Conservation (phyloP, 2,113 vertebrate species). For the Parus major region DNA sequence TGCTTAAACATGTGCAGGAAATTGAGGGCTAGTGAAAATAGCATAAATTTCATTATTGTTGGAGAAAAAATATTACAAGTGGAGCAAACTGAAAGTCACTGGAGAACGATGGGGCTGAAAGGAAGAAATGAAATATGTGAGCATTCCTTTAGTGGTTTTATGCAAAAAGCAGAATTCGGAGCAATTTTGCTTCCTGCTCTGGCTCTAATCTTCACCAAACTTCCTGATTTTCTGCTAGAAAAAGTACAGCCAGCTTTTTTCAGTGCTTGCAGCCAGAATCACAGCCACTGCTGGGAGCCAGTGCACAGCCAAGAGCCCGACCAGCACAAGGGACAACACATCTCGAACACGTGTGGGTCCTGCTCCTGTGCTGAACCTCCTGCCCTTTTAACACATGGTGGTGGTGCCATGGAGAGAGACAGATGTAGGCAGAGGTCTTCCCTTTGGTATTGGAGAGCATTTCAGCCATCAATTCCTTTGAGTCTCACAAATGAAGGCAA, state of each 20-base stretch:
- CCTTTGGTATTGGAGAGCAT: background rate
- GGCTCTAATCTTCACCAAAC: background rate
- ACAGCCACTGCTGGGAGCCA: background rate
- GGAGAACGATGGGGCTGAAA: background rate
- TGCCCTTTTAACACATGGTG: background rate
- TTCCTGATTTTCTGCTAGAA: background rate
- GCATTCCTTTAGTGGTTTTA: background rate
- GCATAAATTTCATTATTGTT: background rate
- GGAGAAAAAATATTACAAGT: background rate
- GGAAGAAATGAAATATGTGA: background rate
- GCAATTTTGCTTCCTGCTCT: background rate
- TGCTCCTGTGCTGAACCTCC: background rate
- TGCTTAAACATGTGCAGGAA: background rate
- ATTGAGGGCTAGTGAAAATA: background rate
- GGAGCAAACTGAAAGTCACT: background rate
- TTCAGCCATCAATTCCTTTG: background rate
- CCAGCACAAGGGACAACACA: background rate
- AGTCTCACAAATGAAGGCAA: background rate
- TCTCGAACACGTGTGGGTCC: accelerated
- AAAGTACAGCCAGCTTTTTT: background rate
- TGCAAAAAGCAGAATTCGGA: background rate
- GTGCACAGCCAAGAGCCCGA: background rate
- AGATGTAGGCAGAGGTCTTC: background rate
- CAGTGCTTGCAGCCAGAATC: background rate
- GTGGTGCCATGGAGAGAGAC: background rate